These are phyloP conservation scores for Corynorhinus townsendii DNA, from an alignment of 2,113 vertebrate genomes.

Conservation along the genomic window DNA sequence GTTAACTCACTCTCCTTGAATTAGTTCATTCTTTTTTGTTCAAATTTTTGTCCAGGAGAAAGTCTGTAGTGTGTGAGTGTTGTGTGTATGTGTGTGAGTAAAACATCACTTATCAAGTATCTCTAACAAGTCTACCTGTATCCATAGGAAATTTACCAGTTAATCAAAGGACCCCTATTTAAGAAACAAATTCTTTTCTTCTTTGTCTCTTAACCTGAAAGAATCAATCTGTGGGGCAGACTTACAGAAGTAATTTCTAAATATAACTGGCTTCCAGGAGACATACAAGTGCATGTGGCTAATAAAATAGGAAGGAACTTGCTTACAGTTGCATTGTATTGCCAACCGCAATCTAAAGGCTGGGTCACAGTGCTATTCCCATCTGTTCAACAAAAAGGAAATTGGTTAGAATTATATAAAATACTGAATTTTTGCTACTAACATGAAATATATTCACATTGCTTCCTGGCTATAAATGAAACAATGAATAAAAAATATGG, in stretches of 20 bases:
- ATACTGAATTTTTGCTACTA: background rate
- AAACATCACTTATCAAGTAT: background rate
- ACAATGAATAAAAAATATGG: background rate
- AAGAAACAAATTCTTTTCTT: background rate
- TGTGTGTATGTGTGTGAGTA: background rate
- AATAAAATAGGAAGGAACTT: background rate
- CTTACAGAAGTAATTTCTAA: background rate
- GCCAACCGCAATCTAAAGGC: background rate
- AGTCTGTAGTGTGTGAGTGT: background rate
- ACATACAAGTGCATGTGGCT: background rate
- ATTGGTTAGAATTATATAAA: conserved; percentile 39
- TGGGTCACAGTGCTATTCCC: background rate
- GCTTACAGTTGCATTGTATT: conserved; percentile 53
- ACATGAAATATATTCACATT: background rate
- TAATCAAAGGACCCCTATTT: background rate
- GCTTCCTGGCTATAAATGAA: background rate
- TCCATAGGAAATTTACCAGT: background rate
- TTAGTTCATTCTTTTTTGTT: background rate
- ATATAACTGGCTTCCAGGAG: conserved; percentile 1
- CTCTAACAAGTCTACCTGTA: background rate
- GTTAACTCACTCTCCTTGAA: background rate
- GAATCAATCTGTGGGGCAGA: background rate
- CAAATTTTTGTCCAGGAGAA: background rate
- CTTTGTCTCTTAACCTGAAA: background rate
- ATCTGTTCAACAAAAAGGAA: conserved; percentile 55